Base-by-base conservation (phyloP, 2,888 invertebrate species). In the Orthonevra nobilis region DNA sequence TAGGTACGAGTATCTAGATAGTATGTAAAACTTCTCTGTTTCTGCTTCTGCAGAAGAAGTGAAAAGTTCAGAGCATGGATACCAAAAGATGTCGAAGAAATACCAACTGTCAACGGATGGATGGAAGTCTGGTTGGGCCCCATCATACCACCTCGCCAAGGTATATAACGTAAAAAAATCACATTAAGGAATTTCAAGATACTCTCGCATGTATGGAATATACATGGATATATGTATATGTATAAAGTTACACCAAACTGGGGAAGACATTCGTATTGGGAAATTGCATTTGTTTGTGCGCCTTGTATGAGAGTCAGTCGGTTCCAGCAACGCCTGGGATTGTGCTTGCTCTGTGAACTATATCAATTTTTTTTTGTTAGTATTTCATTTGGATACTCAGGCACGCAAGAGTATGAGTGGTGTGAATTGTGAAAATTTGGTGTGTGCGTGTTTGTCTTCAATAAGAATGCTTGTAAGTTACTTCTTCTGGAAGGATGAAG, bases 161-260 rank as follows among this genome's bases (percentile, higher is more conserved):
- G 73, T 81, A 81, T 58, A 81, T 74, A 81, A 81, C 68, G 74
- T 81, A 74, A 74, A 81, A 73, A 73, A 74, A 56, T 50, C 52
- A 73, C 79, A 72, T 72, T 69, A 72, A 77, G 61, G 66, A 77
- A 77, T 58, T 69, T 64, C 61, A 50, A 81, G 50, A 56, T 63
- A 73, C n/a, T 3, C 23, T 23, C 5, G 5, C 63, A 69, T 69
- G 12, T 20, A 54, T 12, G 46, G 7, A 36, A 58, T 52, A 32
- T 52, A 42, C 14, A 20, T 68, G n/a, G 36, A 58, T 52, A 36
- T 58, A 42, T 19, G 15, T 61, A 46, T n/a, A 30, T 36, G 54
- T 40, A 69, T 26, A 63, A 10, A 46, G 26, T 46, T 34, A 56
- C 38, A 14, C 10, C 40, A 66, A 69, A 46, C 63, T 64, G 74